A percentile compares a stretch with the other conserved stretches of the same genome.
These are phyloP conservation scores for Carabus problematicus DNA, from an alignment of 2,888 invertebrate species.

Conservation along the genomic window DNA sequence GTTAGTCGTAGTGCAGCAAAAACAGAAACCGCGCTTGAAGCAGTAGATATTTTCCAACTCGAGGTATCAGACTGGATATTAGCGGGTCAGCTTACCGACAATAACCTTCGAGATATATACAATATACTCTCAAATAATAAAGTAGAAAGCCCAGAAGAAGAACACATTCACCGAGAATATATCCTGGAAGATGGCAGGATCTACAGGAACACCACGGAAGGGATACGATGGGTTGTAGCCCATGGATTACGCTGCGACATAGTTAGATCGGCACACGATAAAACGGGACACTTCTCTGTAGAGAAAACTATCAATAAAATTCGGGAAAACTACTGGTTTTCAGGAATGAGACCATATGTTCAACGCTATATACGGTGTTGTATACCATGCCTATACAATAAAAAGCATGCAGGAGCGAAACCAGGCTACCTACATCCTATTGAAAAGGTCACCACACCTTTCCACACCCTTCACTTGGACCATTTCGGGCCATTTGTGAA, in stretches of 20 bases:
- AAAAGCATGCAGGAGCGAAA: constrained; percentile 48
- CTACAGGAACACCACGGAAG: neutral
- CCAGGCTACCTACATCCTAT: constrained; percentile 56
- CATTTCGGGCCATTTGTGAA: constrained; percentile 56
- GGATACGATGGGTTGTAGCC: neutral
- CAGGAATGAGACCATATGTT: constrained; percentile 53
- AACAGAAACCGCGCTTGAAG: constrained; percentile 44
- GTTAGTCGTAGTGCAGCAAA: constrained; percentile 45
- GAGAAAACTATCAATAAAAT: constrained; percentile 52
- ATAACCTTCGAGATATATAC: too few species aligned
- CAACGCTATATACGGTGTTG: constrained; percentile 56
- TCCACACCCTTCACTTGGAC: constrained; percentile 57
- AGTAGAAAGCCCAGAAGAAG: neutral
- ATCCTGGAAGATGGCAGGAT: constrained; percentile 15
- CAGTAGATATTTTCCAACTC: constrained; percentile 40
- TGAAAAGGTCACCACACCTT: constrained; percentile 53
- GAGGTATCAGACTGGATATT: too few species aligned
- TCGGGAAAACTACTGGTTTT: constrained; percentile 55
- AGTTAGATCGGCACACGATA: constrained; percentile 54
- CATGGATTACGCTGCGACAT: constrained; percentile 52
- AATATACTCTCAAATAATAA: too few species aligned
- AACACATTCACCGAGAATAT: constrained; percentile 17
- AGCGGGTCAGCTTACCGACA: too few species aligned
- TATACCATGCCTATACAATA: constrained; percentile 54
- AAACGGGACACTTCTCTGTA: constrained; percentile 54